Base-by-base conservation (phyloP, 2,113 vertebrate genomes). In the Cynocephalus volans region DNA sequence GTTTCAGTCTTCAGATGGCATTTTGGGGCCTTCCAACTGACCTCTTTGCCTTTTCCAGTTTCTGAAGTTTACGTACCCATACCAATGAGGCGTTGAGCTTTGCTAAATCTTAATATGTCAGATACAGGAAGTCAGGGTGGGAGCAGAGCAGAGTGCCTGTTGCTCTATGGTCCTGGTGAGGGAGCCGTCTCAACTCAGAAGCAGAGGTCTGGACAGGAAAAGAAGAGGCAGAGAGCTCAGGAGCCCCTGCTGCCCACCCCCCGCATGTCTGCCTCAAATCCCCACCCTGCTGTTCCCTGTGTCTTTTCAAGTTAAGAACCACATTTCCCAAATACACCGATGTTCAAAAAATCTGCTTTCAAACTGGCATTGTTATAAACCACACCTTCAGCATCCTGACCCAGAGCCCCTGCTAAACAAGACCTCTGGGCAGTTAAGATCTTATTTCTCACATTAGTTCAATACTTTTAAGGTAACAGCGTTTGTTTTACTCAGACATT, bases 291-390 rank as follows among this genome's bases (percentile, higher is more conserved):
- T 21, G 19, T 36, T 56, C 76, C 4, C 5, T 24, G 14, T 1
- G 45, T 45, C 50, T 31, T 50, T 28, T 31, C 12, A 1, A 41
- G 24, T 45, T 54, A 5, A 94, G 64, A 70, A 73, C 75, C 84
- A 56, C 52, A 70, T 76, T 80, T 69, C 84, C 73, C 6, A 28
- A 24, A 6, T 1, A 50, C 58, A 41, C 23, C 80, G 15, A 17
- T 50, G 52, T 80, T 77, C 48, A 90, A 62, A 86, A 41, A 33
- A 72, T 92, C 26, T 83, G 88, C 31, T 69, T 92, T 81, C 58
- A 48, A 45, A 48, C 8, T n/a, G 58, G 33, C 48, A 14, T 1
- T 13, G 21, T 13, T 80, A 52, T 64, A 84, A 87, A 79, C 52
- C 79, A 52, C 64, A 58, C 64, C 65, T 50, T 41, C 65, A 28